Evolutionary conservation across 2,888 invertebrate species (phyloP).

Genomic region (Pharmacophagus antenor): DNA sequence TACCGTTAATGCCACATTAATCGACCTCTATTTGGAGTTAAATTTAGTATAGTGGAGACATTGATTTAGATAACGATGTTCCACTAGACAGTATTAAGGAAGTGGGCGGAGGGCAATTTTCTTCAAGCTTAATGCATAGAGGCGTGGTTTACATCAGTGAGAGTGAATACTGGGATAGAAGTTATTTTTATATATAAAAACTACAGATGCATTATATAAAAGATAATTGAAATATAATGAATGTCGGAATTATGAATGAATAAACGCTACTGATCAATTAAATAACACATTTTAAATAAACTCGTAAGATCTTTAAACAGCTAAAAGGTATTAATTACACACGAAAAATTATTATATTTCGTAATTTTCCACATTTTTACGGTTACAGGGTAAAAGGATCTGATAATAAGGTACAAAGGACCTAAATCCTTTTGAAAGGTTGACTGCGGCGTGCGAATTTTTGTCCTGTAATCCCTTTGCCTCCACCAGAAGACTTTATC

Average conservation of each 20-base stretch:
- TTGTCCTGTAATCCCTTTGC: slow-evolving; percentile 55
- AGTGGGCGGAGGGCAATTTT: slow-evolving; percentile 32
- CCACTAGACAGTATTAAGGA: slow-evolving; percentile 28
- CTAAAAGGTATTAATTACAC: background rate
- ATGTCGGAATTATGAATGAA: no score
- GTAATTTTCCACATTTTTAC: background rate
- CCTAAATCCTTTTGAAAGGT: slow-evolving; percentile 56
- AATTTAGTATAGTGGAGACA: background rate
- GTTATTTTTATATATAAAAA: slow-evolving; percentile 8
- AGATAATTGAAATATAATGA: background rate
- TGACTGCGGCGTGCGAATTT: slow-evolving; percentile 53
- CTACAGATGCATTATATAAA: background rate
- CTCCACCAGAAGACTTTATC: slow-evolving; percentile 56
- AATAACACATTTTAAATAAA: background rate
- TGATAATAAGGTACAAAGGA: slow-evolving; percentile 47
- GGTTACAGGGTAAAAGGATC: slow-evolving; percentile 10
- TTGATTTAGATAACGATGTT: slow-evolving; percentile 27
- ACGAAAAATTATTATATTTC: background rate
- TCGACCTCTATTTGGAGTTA: no score
- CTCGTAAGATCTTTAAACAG: background rate
- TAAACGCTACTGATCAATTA: no score
- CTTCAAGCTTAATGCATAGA: slow-evolving; percentile 25
- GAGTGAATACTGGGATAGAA: slow-evolving; percentile 18
- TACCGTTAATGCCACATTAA: no score
- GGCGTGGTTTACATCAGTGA: slow-evolving; percentile 24